Percentiles rank a stretch among this genome's conserved stretches.
Conservation (phyloP, 2,797 vertebrate genomes). For the Macroramphosus scolopax region DNA sequence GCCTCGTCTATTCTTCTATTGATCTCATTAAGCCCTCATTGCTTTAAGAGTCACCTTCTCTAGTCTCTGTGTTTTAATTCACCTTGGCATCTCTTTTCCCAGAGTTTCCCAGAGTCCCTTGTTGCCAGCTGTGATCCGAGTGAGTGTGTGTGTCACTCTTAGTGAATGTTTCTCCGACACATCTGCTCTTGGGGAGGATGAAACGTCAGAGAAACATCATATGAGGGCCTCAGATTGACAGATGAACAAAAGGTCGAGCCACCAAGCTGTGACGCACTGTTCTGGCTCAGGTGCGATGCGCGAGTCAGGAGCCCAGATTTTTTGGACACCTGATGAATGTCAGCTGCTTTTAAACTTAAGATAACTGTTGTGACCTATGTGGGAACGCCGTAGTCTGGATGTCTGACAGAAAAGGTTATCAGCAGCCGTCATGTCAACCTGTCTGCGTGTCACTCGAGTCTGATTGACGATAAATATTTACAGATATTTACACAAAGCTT, state of each 20-base stretch:
- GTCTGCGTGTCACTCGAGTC: no score
- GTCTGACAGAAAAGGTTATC: neutral
- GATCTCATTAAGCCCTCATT: slow-evolving; percentile 34
- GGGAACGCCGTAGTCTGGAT: neutral
- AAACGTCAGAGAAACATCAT: slow-evolving; percentile 30
- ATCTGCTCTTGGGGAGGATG: slow-evolving; percentile 50
- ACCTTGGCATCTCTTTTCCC: slow-evolving; percentile 18
- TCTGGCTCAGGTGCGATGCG: slow-evolving; percentile 54
- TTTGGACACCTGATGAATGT: slow-evolving; percentile 30
- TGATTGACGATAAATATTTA: no score
- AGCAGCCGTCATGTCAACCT: neutral
- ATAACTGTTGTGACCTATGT: slow-evolving; percentile 17
- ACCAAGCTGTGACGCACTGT: slow-evolving; percentile 26
- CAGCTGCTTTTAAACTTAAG: slow-evolving; percentile 31
- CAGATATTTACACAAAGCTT: no score
- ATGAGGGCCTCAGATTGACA: slow-evolving; percentile 48
- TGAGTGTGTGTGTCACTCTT: slow-evolving; percentile 1
- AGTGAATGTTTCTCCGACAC: slow-evolving; percentile 32
- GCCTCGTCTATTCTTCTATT: slow-evolving; percentile 23
- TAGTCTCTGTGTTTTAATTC: slow-evolving; percentile 26
- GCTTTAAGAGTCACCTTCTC: slow-evolving; percentile 17
- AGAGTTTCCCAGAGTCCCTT: slow-evolving; percentile 5
- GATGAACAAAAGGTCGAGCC: slow-evolving; percentile 32
- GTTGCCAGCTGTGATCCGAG: slow-evolving; percentile 28
- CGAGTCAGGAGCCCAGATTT: slow-evolving; percentile 35